Base-by-base conservation (phyloP, 2,888 invertebrate genomes). In the Erynnis tages region DNA sequence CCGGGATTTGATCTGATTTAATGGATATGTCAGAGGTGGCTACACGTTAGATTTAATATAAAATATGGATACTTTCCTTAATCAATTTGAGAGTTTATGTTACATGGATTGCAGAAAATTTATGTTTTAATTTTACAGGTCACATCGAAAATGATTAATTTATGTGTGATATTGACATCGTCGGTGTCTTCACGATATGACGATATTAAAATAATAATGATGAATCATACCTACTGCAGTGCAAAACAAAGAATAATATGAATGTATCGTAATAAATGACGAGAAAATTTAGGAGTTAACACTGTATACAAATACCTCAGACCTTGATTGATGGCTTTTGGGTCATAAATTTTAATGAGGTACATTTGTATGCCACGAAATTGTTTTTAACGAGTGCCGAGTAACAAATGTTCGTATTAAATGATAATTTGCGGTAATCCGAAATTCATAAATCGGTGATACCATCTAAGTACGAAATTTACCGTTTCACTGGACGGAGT, bases 391-490 rank as follows among this genome's bases (percentile, higher is more conserved):
- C 32, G 48, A 40, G 14, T 48, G 14, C 19, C 16, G 10, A 23
- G 21, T 38, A 30, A 40, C 40, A 40, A 49, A 49, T 19, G 32
- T 49, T 27, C 41, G 21, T 27, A 49, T 41, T 49, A 49, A 49
- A 49, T 41, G 25, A 49, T 49, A 49, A 43, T 50, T 50, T 43
- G 41, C 43, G 48, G 30, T 25, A 49, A 41, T 49, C 23, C 16
- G 25, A 41, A 49, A 41, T 34, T 52, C 29, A 52, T 52, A 41
- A 35, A 30, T 29, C 29, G 10, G 16, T 16, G 50, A 50, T 50
- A 50, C 43, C 10, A 37, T 52, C 52, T 52, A 44, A 52, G 37
- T 44, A 52, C 19, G n/a, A n/a, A 44, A 37, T 52, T 52, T 37
- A 44, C 37, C 23, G 37, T 35, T 44, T 10, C 44, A 37, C 6